These are phyloP conservation scores for Rhinolophus ferrumequinum DNA, from an alignment of 2,113 vertebrate species.

Conservation along the genomic window DNA sequence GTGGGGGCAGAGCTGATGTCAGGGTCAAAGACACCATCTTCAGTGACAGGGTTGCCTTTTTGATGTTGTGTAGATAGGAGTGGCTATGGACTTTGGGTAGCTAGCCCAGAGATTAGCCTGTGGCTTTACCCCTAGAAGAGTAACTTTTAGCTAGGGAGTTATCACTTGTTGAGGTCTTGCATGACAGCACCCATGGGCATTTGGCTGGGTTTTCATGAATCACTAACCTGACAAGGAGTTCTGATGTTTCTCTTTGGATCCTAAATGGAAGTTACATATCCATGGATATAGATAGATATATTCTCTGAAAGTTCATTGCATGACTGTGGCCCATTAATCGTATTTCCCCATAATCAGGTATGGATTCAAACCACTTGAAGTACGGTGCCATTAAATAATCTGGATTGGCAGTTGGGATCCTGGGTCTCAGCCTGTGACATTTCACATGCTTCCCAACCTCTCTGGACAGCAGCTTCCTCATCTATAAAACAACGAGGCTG, in stretches of 20 bases:
- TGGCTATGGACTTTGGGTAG: background rate
- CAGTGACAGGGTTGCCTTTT: background rate
- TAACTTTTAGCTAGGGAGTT: background rate
- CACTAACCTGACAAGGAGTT: background rate
- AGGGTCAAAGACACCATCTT: background rate
- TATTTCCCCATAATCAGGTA: conserved; percentile 17
- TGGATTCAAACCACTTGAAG: background rate
- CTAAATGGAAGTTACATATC: background rate
- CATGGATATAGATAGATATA: background rate
- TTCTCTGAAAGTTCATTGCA: background rate
- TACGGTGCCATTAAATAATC: background rate
- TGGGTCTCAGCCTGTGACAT: background rate
- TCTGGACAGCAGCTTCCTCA: conserved; percentile 14
- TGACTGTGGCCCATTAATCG: background rate
- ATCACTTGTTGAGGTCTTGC: background rate
- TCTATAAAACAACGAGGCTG: background rate
- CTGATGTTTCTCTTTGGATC: conserved; percentile 28
- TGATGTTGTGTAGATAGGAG: background rate
- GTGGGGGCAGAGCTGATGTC: background rate
- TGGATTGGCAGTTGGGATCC: background rate
- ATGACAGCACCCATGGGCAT: background rate
- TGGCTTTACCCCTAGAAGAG: background rate
- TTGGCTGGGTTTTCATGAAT: conserved; percentile 41
- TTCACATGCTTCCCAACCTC: background rate
- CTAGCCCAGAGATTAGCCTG: background rate